Conservation (phyloP, 2,113 vertebrate species). For the Anser cygnoides region DNA sequence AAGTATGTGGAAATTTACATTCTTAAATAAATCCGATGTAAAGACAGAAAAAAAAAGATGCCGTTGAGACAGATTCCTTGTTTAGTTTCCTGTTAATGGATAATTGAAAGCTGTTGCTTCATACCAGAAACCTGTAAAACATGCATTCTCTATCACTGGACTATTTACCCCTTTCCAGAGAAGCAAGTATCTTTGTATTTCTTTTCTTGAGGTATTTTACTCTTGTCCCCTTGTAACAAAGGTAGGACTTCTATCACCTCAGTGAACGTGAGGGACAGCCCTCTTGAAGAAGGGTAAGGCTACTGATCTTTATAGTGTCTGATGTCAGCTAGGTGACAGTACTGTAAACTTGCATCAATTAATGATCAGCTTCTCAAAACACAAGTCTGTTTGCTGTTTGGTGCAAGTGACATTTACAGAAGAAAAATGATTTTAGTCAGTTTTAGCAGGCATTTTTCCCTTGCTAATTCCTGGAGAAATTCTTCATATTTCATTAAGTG, state of each 20-base stretch:
- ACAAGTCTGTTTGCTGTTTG: not conserved
- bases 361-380: not conserved
- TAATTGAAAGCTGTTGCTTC: conserved; percentile 24
- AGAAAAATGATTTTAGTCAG: not conserved
- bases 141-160: not conserved
- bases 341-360: not conserved
- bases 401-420: not conserved
- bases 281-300: not conserved
- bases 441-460: not conserved
- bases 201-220: not conserved
- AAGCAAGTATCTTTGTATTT: not conserved
- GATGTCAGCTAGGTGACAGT: not conserved
- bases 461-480: not conserved
- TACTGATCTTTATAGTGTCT: not conserved
- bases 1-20: not conserved
- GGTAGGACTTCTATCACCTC: not conserved
- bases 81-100: conserved; percentile 25
- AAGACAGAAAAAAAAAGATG: not conserved
- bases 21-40: not conserved
- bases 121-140: not conserved
- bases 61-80: not conserved
- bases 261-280: not conserved
- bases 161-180: not conserved
- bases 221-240: not conserved
- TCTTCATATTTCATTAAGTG: not conserved